Evolutionary conservation across 2,113 vertebrate species (phyloP), one percentile per base, ranked within the genome.

Genomic region (Dromaius novaehollandiae): DNA sequence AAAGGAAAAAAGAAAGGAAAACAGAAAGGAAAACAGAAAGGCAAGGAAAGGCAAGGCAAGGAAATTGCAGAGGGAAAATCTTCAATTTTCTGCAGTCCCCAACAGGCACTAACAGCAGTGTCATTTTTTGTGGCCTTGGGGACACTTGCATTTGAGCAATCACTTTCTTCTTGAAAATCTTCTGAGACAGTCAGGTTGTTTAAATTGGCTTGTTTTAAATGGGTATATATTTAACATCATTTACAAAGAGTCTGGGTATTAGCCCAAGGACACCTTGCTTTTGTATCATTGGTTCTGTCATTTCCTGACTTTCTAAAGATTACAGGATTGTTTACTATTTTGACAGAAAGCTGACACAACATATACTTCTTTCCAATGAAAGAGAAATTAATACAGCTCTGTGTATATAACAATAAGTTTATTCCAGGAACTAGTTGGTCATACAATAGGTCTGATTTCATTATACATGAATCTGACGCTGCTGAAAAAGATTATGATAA

Each of bases 341-440:
- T 95, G 92, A 89, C 80, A 90, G 88, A 93, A 83, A 61, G 21
- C 28, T 0, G 4, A 82, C 70, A 51, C 32, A 76, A 89, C 5
- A 40, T 65, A 50, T 32, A 46, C 42, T 86, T 88, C 83, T 94
- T 93, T 89, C 16, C 48, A 82, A 74, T 74, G 68, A 82, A 76
- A 73, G 82, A 95, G 26, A 66, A 86, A 79, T 68, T 88, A 76
- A 74, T 79, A 66, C 15, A 53, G 12, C 8, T 85, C n/a, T 8
- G 7, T 68, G 44, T 78, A 15, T 3, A 38, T 79, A 91, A 66
- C 48, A 88, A 56, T 79, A 71, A 83, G 64, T 82, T 82, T 95
- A 78, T 88, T 83, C 91, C 91, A 92, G 88, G 71, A 97, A 95
- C 69, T 93, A 95, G 96, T 46, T 95, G 68, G 92, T 93, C 83